Base-by-base conservation (phyloP, 2,113 vertebrate genomes). In the Marmota monax region DNA sequence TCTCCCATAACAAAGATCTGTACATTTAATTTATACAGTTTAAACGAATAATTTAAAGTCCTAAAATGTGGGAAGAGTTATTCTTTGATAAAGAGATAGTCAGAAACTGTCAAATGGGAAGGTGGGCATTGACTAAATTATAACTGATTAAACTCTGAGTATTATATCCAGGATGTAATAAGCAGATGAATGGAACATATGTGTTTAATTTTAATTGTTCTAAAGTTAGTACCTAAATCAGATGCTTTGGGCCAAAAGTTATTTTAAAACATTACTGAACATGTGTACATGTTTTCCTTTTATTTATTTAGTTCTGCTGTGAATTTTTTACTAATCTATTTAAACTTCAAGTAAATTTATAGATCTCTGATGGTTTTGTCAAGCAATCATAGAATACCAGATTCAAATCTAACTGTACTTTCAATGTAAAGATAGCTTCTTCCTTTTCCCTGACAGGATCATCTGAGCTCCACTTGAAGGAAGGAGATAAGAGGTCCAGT, bases 171-270 rank as follows among this genome's bases (percentile, higher is more conserved):
- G 20, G 34, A 37, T 78, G 88, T 80, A 65, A 91, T 39, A 72
- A 92, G 51, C 76, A 94, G 42, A 45, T 77, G 65, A n/a, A 84
- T 34, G 11, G 61, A 84, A 42, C 56, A 92, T 90, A 79, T 94
- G 65, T 17, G 14, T 78, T 91, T 84, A 61, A 69, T 92, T 95
- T 83, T 78, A 89, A 88, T 74, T 90, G 39, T 69, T 67, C 61
- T 86, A 84, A 97, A 94, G 53, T 84, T 87, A 91, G 79, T 92
- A 84, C 4, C 22, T 78, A 88, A 32, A 80, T 88, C 78, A 73
- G 42, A 78, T 70, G 23, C n/a, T 51, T 92, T 65, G 39, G 85
- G 56, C 22, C 67, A 86, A 65, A 94, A 69, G 4, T 80, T 97
- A 86, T 86, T 88, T 95, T 73, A 78, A 92, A 89, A 73, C 91